Percentiles rank a stretch among this genome's conserved stretches.
phyloP scores from a whole-genome alignment of 2,113 vertebrate genomes.

The Fregata magnificens region DNA sequence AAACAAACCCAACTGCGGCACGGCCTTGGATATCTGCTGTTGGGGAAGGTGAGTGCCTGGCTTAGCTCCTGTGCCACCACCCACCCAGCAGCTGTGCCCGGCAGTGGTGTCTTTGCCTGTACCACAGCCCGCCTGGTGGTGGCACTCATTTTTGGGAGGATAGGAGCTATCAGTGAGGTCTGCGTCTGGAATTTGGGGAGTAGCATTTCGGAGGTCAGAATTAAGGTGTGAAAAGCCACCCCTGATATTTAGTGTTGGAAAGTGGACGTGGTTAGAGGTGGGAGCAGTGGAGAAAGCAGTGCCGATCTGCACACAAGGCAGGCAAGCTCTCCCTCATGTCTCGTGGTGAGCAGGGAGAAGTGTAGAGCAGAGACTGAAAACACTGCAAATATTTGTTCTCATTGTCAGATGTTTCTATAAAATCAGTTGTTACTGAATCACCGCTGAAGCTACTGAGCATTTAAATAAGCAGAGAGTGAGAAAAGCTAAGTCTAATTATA shows the following conservation, averaged over 20 bases:
- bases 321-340: background rate
- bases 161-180: background rate
- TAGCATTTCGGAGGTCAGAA: background rate
- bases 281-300: background rate
- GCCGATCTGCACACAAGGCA: background rate
- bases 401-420: constrained; percentile 52
- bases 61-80: background rate
- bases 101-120: background rate
- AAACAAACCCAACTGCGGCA: background rate
- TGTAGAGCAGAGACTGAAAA: background rate
- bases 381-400: constrained; percentile 35
- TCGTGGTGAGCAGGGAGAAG: background rate
- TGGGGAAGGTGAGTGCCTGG: background rate
- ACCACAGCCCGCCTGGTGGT: background rate
- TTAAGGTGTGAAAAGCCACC: background rate
- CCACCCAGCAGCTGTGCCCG: background rate
- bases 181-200: background rate
- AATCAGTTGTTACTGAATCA: constrained; percentile 59
- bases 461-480: constrained; percentile 52
- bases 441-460: constrained; percentile 18
- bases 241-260: background rate
- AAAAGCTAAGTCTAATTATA: constrained; percentile 53
- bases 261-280: background rate
- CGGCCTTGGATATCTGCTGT: fast-evolving
- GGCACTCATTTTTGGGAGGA: background rate